These are phyloP conservation scores for Pegoplata infirma DNA, from an alignment of 2,888 invertebrate genomes.

Conservation along the genomic window DNA sequence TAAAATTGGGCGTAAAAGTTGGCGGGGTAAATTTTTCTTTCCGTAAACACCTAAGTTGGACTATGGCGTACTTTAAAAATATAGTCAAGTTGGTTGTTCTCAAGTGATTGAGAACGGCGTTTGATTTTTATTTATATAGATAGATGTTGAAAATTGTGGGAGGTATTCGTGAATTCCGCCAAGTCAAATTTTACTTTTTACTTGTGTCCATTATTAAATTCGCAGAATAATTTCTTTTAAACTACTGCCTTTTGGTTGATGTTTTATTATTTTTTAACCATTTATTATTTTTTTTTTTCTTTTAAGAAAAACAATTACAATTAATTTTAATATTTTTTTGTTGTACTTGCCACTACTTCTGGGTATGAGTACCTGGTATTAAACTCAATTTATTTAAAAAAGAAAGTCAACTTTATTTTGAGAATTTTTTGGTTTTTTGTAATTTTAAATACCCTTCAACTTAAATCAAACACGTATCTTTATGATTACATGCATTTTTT, in stretches of 20 bases:
- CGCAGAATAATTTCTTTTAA: neutral
- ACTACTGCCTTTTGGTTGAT: neutral
- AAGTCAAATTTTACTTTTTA: too few relatives aligned
- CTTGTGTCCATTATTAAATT: too few relatives aligned
- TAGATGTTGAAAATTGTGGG: too few relatives aligned
- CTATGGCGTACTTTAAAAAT: too few relatives aligned
- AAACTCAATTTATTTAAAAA: neutral
- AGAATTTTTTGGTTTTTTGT: neutral
- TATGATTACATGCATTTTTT: slow-evolving; percentile 30
- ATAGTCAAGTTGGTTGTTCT: too few relatives aligned
- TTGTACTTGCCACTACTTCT: neutral
- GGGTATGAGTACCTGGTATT: too few relatives aligned
- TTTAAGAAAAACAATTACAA: slow-evolving; percentile 39
- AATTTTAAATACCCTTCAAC: slow-evolving; percentile 32
- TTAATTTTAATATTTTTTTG: slow-evolving; percentile 45
- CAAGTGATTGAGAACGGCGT: too few relatives aligned
- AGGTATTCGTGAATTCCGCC: too few relatives aligned
- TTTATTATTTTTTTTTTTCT: neutral
- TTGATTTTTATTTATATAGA: too few relatives aligned
- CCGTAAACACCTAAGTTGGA: too few relatives aligned
- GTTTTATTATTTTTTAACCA: neutral
- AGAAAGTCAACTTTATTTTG: slow-evolving; percentile 31
- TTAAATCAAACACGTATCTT: slow-evolving; percentile 39
- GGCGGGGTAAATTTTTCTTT: too few relatives aligned
- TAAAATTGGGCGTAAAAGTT: too few relatives aligned